Conservation (phyloP, 2,888 invertebrate species). For the Ectemnius lituratus region DNA sequence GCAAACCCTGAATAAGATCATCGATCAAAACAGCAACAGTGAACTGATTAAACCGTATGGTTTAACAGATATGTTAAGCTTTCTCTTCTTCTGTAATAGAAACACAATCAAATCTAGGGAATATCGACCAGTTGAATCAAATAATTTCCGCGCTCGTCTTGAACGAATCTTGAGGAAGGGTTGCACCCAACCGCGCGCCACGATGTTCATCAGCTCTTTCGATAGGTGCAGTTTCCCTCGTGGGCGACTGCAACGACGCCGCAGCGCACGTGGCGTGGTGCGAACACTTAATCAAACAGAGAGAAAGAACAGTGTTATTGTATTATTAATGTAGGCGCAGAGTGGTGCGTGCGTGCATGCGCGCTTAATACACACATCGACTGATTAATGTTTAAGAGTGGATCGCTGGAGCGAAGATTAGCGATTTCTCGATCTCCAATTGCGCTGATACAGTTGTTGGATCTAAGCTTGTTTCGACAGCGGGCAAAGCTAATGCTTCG, state of each 20-base stretch:
- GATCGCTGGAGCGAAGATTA: constrained; percentile 55
- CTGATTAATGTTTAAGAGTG: constrained; percentile 58
- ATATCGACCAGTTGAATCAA: neutral
- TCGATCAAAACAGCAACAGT: constrained; percentile 52
- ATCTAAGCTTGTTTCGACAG: neutral
- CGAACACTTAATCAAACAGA: constrained; percentile 57
- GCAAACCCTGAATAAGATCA: constrained; percentile 53
- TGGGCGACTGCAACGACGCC: constrained; percentile 51
- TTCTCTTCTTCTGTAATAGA: no score
- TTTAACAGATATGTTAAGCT: neutral
- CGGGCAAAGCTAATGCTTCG: constrained; percentile 1
- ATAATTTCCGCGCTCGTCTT: constrained; percentile 36
- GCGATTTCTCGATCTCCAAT: no score
- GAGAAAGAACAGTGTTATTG: constrained; percentile 46
- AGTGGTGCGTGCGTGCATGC: constrained; percentile 28
- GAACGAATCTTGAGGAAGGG: constrained; percentile 48
- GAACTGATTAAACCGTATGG: neutral
- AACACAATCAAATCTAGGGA: no score
- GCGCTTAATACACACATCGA: constrained; percentile 55
- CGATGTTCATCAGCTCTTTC: constrained; percentile 54
- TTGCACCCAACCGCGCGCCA: constrained; percentile 52
- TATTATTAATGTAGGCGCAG: constrained; percentile 43
- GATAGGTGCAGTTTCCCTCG: constrained; percentile 62
- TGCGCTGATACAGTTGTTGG: no score
- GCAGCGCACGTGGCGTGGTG: constrained; percentile 42